Conservation (phyloP, 2,888 invertebrate genomes). For the Eledone cirrhosa region DNA sequence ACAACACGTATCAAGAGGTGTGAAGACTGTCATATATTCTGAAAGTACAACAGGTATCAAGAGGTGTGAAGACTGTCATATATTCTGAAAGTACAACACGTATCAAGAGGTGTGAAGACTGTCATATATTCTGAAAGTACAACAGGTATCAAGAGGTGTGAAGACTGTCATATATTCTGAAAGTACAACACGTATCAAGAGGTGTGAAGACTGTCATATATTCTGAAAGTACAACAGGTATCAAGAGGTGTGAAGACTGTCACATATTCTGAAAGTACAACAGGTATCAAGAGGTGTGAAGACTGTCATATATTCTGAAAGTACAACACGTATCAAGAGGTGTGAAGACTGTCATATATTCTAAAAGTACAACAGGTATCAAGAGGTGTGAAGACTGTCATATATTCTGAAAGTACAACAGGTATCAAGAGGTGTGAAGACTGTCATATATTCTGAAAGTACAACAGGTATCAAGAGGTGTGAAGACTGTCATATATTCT, state of each 20-base stretch:
- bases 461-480: slow-evolving; percentile 67
- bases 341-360: slow-evolving; percentile 84
- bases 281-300: slow-evolving; percentile 72
- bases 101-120: slow-evolving; percentile 83
- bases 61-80: slow-evolving; percentile 84
- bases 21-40: slow-evolving; percentile 83
- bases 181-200: slow-evolving; percentile 76
- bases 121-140: slow-evolving; percentile 75
- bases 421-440: slow-evolving; percentile 73
- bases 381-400: slow-evolving; percentile 81
- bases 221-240: slow-evolving; percentile 45
- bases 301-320: slow-evolving; percentile 78
- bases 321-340: slow-evolving; percentile 78
- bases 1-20: slow-evolving; percentile 78
- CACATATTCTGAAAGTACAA: slow-evolving; percentile 72
- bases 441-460: slow-evolving; percentile 78
- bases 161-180: slow-evolving; percentile 81
- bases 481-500: slow-evolving; percentile 83
- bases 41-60: background rate
- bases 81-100: slow-evolving; percentile 72
- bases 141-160: slow-evolving; percentile 70
- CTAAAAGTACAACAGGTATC: slow-evolving; percentile 36
- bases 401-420: slow-evolving; percentile 70
- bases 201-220: slow-evolving; percentile 86
- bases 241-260: slow-evolving; percentile 78